phyloP scores from a whole-genome alignment of 2,888 invertebrate genomes.

The Melikaiella ostensackeni region DNA sequence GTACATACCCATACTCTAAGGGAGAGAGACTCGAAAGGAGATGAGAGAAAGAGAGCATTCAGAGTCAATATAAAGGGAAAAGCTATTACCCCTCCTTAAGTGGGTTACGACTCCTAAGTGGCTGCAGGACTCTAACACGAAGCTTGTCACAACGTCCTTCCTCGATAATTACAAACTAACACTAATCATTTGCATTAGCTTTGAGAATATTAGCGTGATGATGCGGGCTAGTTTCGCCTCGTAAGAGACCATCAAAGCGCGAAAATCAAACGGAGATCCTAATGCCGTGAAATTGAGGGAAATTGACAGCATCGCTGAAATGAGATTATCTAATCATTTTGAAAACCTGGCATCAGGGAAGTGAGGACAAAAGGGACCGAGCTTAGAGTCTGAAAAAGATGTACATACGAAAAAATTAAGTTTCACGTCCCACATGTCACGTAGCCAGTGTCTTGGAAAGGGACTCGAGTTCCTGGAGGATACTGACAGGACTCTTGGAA shows the following conservation, averaged over 20 bases:
- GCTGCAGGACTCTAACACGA: slow-evolving; percentile 21
- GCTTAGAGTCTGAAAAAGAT: neutral
- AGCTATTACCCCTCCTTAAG: slow-evolving; percentile 13
- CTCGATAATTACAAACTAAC: slow-evolving; percentile 1
- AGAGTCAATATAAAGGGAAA: slow-evolving; percentile 17
- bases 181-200: neutral
- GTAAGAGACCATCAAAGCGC: neutral
- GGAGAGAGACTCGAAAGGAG: neutral
- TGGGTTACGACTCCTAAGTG: slow-evolving; percentile 9
- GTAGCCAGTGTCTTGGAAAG: neutral
- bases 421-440: neutral
- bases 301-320: neutral
- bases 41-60: neutral
- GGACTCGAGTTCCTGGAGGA: neutral
- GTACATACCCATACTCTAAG: neutral
- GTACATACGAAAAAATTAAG: neutral
- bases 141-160: neutral
- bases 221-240: neutral
- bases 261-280: neutral
- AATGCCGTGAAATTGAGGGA: neutral
- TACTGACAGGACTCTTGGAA: neutral
- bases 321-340: neutral
- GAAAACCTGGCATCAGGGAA: neutral
- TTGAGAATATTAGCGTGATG: neutral
- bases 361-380: neutral